Evolutionary conservation across 2,888 invertebrate species (phyloP), one percentile per base, ranked within the genome.

Genomic region (Acrobasis repandana): DNA sequence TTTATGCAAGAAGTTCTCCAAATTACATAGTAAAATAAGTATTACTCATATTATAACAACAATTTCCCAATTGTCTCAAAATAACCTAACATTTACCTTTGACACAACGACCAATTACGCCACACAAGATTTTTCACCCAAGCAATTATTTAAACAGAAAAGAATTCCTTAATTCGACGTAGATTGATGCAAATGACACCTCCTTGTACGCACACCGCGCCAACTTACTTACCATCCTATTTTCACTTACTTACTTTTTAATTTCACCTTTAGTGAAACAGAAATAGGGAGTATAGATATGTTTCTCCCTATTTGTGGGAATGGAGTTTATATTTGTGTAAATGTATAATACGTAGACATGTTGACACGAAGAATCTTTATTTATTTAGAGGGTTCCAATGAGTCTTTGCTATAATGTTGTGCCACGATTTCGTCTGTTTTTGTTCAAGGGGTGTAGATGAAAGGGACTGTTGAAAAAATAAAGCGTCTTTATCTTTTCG

Each of bases 181-280:
- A 78, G 86, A 89, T 85, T 83, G 80, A 89, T 90, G 90, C 85
- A 88, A 87, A 88, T 83, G 88, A 89, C 90, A 88, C 80, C 76
- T 80, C 72, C 82, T 79, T 79, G 75, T 70, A 71, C 68, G 70
- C 67, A 66, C 70, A 18, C 36, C 11, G 0, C 14, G 43, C 54
- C 16, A 54, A 38, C 43, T 70, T 67, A 70, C 67, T 43, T 61
- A 48, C 62, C 61, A 65, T 36, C 4, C 57, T 62, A 58, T n/a
- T 61, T 65, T 58, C 33, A 60, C 20, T 1, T 20, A 11, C 9
- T 5, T 6, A 1, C 1, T 34, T 48, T 15, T 14, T 2, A 68
- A 48, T 59, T 18, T 65, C 4, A n/a, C 36, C 70, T 63, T 61
- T 74, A 70, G 43, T 0, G 0, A 0, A 0, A 18, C 0, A 0